Evolutionary conservation across 1,140 invertebrate genomes (phyloP).

Genomic region (Belonocnema kinseyi): DNA sequence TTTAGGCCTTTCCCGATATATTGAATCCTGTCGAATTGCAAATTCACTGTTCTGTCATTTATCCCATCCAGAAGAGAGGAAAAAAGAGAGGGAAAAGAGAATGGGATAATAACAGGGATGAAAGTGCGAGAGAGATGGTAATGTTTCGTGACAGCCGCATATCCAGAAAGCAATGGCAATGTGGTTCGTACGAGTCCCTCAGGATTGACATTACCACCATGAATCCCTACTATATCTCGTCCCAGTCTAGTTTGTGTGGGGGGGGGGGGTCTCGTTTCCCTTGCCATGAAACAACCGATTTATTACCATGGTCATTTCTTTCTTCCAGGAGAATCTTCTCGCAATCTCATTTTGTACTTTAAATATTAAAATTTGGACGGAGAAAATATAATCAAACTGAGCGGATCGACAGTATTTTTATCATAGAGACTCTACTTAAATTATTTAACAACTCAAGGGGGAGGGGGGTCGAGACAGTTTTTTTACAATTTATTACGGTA

Average conservation of each 20-base stretch:
- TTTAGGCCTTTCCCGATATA: conserved; percentile 29
- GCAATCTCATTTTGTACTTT: conserved; percentile 8
- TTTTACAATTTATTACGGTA: too few relatives aligned
- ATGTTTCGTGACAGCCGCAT: conserved; percentile 17
- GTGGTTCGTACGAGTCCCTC: conserved; percentile 10
- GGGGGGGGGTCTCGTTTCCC: background rate
- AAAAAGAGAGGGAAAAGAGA: background rate
- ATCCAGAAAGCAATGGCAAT: conserved; percentile 20
- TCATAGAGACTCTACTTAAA: too few relatives aligned
- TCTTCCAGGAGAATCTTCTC: background rate
- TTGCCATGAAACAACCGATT: background rate
- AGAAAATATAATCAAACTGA: background rate
- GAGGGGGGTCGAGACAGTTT: too few relatives aligned
- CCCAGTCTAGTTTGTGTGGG: background rate
- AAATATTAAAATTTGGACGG: background rate
- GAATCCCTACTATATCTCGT: background rate
- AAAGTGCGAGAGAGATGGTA: conserved; percentile 24
- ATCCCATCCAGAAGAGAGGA: background rate
- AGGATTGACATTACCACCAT: conserved; percentile 19
- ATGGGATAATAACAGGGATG: background rate
- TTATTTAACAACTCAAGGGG: too few relatives aligned
- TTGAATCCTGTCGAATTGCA: conserved; percentile 23
- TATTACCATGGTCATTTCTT: background rate
- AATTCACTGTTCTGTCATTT: conserved; percentile 30
- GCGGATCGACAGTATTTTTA: too few relatives aligned